phyloP scores from a whole-genome alignment of 2,888 invertebrate species.

The Rhogogaster chlorosoma region DNA sequence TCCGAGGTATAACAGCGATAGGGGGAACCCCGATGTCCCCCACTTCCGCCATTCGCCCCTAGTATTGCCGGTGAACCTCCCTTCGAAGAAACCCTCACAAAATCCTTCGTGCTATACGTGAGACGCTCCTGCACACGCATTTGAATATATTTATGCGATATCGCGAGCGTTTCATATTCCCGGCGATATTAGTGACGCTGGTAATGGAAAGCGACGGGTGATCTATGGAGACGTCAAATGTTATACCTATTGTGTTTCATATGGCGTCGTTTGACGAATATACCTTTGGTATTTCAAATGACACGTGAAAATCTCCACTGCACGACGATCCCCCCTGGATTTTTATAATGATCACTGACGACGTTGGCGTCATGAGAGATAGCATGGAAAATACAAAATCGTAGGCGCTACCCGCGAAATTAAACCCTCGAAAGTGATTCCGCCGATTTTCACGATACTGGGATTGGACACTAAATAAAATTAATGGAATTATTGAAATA shows the following conservation, averaged over 20 bases:
- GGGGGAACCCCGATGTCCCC: slow-evolving; percentile 59
- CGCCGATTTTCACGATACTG: background rate
- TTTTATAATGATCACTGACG: slow-evolving; percentile 11
- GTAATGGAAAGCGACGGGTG: slow-evolving; percentile 74
- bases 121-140: slow-evolving; percentile 54
- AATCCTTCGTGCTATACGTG: slow-evolving; percentile 22
- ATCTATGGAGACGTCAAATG: slow-evolving; percentile 74
- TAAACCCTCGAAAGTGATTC: background rate
- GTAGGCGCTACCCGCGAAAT: background rate
- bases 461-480: background rate
- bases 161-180: slow-evolving; percentile 66
- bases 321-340: background rate
- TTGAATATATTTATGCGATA: slow-evolving; percentile 73
- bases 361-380: background rate
- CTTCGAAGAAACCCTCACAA: slow-evolving; percentile 57
- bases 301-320: slow-evolving; percentile 25
- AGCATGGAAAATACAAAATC: background rate
- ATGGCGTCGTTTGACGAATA: slow-evolving; percentile 42
- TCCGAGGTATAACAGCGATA: slow-evolving; percentile 57
- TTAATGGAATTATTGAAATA: background rate
- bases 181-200: slow-evolving; percentile 70
- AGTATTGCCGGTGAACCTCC: slow-evolving; percentile 45
- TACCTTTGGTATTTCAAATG: slow-evolving; percentile 28
- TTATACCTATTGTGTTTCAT: slow-evolving; percentile 54
- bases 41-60: slow-evolving; percentile 47